Percentiles rank a stretch among this genome's conserved stretches.
These are phyloP conservation scores for Athripsodes cinereus DNA, from an alignment of 2,888 invertebrate genomes.

Conservation along the genomic window DNA sequence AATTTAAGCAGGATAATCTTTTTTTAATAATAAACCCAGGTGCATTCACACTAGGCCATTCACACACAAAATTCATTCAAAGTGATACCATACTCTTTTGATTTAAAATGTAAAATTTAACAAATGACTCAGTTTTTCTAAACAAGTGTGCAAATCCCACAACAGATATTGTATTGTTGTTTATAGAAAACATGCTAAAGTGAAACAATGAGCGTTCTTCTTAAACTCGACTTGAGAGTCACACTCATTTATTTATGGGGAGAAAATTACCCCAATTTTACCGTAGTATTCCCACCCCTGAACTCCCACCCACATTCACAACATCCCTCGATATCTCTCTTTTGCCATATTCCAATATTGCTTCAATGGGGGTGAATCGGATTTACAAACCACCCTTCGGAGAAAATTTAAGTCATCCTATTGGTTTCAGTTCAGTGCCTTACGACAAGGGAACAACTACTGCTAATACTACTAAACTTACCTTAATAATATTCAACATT, in stretches of 20 bases:
- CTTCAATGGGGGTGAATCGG: conserved; percentile 4
- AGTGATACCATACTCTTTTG: too few species aligned
- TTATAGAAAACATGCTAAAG: too few species aligned
- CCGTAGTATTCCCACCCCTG: neutral
- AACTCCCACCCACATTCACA: neutral
- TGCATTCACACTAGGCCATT: too few species aligned
- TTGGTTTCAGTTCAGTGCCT: conserved; percentile 8
- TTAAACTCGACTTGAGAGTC: conserved; percentile 6
- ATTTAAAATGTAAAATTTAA: too few species aligned
- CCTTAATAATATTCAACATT: too few species aligned
- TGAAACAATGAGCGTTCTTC: neutral
- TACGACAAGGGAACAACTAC: neutral
- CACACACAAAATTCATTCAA: too few species aligned
- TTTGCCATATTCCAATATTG: neutral
- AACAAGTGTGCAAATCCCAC: too few species aligned
- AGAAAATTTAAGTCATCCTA: conserved; percentile 7
- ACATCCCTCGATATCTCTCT: neutral
- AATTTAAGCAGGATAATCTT: too few species aligned
- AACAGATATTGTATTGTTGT: too few species aligned
- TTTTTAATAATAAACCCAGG: too few species aligned
- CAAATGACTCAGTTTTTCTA: too few species aligned
- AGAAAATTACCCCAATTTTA: conserved; percentile 15
- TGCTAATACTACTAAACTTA: too few species aligned
- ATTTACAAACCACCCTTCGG: conserved; percentile 1
- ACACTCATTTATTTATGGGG: conserved; percentile 12